A percentile compares a stretch with the other conserved stretches of the same genome.
Evolutionary conservation across 2,113 vertebrate genomes (phyloP).

Genomic region (Otus sunia): DNA sequence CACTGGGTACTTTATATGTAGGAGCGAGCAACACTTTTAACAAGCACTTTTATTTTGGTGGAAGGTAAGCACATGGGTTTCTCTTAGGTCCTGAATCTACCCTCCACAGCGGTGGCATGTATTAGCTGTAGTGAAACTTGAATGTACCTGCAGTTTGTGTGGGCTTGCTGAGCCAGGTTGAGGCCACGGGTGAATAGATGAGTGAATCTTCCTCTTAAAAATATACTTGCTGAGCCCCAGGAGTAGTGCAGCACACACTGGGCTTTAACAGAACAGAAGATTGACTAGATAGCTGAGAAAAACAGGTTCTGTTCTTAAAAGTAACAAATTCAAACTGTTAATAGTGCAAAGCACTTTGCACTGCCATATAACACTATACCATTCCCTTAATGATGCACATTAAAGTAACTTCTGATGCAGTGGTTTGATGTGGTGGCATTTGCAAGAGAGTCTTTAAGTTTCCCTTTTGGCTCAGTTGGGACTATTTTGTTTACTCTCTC

Average conservation of each 20-base stretch:
- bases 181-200: rapidly evolving
- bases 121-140: background rate
- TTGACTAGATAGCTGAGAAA: background rate
- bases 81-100: background rate
- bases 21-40: background rate
- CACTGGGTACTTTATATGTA: background rate
- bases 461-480: background rate
- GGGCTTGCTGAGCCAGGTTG: background rate
- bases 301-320: background rate
- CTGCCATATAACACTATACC: background rate
- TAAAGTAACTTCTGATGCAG: background rate
- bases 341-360: background rate
- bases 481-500: background rate
- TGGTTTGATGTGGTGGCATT: background rate
- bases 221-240: background rate
- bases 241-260: rapidly evolving
- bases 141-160: background rate
- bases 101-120: background rate
- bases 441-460: background rate
- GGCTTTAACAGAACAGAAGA: background rate
- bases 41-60: background rate
- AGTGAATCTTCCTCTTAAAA: background rate
- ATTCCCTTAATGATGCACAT: background rate
- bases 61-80: background rate
- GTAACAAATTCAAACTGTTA: background rate